Evolutionary conservation across 2,888 invertebrate species (phyloP).

Genomic region (Serripes groenlandicus): DNA sequence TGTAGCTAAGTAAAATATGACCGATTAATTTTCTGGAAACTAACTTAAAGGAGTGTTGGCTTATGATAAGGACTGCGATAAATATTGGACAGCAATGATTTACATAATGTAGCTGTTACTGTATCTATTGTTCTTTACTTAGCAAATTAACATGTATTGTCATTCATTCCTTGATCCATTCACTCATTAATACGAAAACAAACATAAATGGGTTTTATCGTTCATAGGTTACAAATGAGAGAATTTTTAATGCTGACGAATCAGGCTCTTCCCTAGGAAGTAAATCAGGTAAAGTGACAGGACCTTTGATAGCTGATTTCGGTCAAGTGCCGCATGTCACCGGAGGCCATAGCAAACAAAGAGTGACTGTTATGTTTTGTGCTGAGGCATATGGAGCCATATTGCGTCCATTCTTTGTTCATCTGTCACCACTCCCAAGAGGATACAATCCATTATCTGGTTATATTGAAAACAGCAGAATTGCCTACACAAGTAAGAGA

Average conservation of each 20-base stretch:
- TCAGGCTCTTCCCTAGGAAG: conserved; percentile 22
- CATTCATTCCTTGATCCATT: no score
- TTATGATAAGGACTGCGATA: no score
- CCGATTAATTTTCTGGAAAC: no score
- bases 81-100: no score
- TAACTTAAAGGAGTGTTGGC: no score
- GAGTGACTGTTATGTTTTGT: conserved; percentile 56
- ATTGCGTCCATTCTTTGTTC: conserved; percentile 50
- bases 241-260: background rate
- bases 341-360: conserved; percentile 35
- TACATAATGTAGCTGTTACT: no score
- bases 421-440: conserved; percentile 39
- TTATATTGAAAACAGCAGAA: conserved; percentile 19
- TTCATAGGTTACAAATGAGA: no score
- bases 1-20: no score
- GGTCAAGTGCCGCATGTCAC: conserved; percentile 46
- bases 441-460: conserved; percentile 49
- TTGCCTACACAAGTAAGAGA: conserved; percentile 54
- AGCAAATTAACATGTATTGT: no score
- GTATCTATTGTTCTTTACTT: no score
- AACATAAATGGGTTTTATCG: no score
- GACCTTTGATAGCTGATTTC: background rate
- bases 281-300: conserved; percentile 7
- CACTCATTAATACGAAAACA: no score
- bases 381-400: conserved; percentile 41